phyloP scores from a whole-genome alignment of 2,797 vertebrate genomes.

The Mormyrus proboscirostris region DNA sequence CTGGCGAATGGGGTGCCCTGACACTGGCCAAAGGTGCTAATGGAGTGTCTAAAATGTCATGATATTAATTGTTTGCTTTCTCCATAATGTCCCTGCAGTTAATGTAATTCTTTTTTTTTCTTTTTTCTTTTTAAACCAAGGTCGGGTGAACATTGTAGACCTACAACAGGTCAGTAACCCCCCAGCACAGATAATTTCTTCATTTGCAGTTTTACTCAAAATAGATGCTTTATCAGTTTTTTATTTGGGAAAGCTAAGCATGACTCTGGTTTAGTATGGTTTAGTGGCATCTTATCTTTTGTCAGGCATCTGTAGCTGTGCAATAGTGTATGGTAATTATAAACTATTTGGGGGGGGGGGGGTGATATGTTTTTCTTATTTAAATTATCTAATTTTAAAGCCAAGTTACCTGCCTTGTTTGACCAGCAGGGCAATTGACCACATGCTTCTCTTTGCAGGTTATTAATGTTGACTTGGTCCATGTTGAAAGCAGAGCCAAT shows the following conservation, averaged over 20 bases:
- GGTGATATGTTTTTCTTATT: background rate
- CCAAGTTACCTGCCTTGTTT: background rate
- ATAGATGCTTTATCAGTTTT: background rate
- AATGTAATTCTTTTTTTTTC: background rate
- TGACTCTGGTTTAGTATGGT: background rate
- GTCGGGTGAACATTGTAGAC: conserved; percentile 89
- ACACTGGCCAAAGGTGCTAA: background rate
- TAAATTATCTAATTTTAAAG: background rate
- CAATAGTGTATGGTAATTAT: background rate
- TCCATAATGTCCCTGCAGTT: background rate
- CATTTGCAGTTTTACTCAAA: background rate
- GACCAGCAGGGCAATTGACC: background rate
- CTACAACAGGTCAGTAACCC: conserved; percentile 78
- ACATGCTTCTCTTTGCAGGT: conserved; percentile 56
- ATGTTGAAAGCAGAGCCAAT: conserved; percentile 81
- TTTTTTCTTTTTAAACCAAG: conserved; percentile 47
- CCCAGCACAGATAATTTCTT: background rate
- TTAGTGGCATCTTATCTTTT: background rate
- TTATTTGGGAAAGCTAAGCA: background rate
- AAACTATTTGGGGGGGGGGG: background rate
- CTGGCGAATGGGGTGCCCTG: background rate
- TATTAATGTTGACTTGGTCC: conserved; percentile 86
- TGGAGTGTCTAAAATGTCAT: background rate
- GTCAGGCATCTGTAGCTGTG: background rate
- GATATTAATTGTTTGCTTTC: background rate